Evolutionary conservation across 2,797 vertebrate species (phyloP).

Genomic region (Molossus alvarezi): DNA sequence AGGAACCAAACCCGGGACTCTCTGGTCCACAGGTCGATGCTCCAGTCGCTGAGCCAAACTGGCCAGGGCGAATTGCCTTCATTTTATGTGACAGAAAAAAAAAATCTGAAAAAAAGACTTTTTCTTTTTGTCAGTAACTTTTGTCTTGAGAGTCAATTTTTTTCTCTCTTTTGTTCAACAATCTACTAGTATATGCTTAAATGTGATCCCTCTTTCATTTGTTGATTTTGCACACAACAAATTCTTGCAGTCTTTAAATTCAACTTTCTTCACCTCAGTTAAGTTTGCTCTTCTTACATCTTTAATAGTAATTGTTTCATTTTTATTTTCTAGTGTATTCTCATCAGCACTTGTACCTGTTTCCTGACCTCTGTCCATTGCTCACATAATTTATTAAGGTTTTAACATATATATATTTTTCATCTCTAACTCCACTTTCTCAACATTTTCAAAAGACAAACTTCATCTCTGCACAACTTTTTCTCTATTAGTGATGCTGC

Average conservation of each 20-base stretch:
- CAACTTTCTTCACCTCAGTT: background rate
- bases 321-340: background rate
- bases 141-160: background rate
- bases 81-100: conserved; percentile 16
- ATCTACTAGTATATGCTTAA: background rate
- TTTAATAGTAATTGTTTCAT: background rate
- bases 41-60: no score
- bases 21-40: no score
- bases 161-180: background rate
- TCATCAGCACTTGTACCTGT: background rate
- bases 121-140: background rate
- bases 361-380: background rate
- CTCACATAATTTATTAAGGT: background rate
- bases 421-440: conserved; percentile 30
- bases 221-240: background rate
- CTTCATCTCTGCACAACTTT: background rate
- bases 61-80: background rate
- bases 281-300: conserved; percentile 1
- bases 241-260: conserved; percentile 17
- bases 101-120: conserved; percentile 11
- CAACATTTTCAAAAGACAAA: conserved; percentile 19
- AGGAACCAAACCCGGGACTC: no score
- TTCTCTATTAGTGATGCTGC: background rate
- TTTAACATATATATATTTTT: background rate
- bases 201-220: background rate